A percentile compares a stretch with the other conserved stretches of the same genome.
Evolutionary conservation across 2,113 vertebrate genomes (phyloP).

Genomic region (Tetraodon nigroviridis): DNA sequence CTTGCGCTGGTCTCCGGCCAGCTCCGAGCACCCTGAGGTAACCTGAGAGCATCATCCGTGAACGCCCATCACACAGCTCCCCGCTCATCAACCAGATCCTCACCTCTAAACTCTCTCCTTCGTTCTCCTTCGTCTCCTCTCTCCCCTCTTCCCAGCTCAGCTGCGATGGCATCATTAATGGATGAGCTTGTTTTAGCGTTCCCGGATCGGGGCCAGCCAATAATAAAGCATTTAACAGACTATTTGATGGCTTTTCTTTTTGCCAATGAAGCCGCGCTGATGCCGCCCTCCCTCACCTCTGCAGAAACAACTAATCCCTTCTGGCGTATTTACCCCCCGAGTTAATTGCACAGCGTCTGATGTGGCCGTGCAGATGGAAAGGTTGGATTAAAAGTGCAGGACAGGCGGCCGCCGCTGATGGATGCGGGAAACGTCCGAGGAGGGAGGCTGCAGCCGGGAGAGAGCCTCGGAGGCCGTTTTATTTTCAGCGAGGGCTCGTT

Average conservation of each 20-base stretch:
- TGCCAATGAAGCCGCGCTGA: neutral
- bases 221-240: conserved; percentile 55
- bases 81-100: neutral
- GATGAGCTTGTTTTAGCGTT: conserved; percentile 45
- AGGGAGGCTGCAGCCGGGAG: neutral
- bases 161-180: conserved; percentile 51
- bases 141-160: conserved; percentile 10
- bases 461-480: no score
- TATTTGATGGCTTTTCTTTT: conserved; percentile 30
- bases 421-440: conserved; percentile 15
- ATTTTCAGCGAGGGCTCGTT: conserved; percentile 4
- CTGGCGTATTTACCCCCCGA: conserved; percentile 35
- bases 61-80: neutral
- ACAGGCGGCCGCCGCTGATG: conserved; percentile 9
- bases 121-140: neutral
- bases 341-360: conserved; percentile 60
- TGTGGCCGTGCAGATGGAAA: conserved; percentile 55
- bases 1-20: conserved; percentile 43
- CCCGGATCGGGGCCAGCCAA: conserved; percentile 36
- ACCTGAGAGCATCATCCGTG: conserved; percentile 37
- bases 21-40: conserved; percentile 38
- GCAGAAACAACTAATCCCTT: conserved; percentile 49
- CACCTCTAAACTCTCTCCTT: conserved; percentile 28
- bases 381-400: conserved; percentile 58
- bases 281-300: conserved; percentile 9